Evolutionary conservation across 2,797 vertebrate genomes (phyloP).

Genomic region (Acrocephalus scirpaceus): DNA sequence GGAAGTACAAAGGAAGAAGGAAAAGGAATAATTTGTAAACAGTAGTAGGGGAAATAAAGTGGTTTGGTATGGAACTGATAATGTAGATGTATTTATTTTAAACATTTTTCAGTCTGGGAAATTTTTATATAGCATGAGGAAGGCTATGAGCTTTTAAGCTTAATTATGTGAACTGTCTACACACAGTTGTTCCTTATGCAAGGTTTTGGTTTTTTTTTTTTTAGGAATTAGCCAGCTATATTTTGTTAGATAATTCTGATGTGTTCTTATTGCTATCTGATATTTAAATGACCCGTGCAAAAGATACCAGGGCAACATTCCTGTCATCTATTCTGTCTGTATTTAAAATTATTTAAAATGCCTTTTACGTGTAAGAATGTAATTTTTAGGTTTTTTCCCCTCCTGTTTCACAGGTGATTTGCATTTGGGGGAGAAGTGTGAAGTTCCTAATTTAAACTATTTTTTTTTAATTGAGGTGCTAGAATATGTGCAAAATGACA

Average conservation of each 20-base stretch:
- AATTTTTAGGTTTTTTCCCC: neutral
- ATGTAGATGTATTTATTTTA: neutral
- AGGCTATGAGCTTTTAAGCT: neutral
- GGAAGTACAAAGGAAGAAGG: neutral
- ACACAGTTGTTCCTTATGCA: neutral
- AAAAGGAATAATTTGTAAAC: neutral
- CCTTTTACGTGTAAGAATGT: neutral
- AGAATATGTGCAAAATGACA: neutral
- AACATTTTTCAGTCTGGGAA: neutral
- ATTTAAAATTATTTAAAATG: neutral
- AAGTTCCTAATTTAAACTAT: neutral
- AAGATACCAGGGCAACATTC: conserved; percentile 32
- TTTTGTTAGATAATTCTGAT: conserved; percentile 27
- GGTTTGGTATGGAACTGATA: neutral
- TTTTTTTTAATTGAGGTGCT: neutral
- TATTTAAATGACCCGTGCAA: neutral
- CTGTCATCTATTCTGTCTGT: neutral
- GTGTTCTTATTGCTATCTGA: conserved; percentile 17
- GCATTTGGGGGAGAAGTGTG: neutral
- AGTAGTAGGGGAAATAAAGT: neutral
- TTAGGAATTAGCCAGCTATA: neutral
- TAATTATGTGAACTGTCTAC: neutral
- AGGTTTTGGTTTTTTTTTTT: neutral
- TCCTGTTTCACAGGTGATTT: neutral
- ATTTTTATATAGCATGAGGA: neutral